phyloP scores from a whole-genome alignment of 2,888 invertebrate genomes.

The Drosophila dives region DNA sequence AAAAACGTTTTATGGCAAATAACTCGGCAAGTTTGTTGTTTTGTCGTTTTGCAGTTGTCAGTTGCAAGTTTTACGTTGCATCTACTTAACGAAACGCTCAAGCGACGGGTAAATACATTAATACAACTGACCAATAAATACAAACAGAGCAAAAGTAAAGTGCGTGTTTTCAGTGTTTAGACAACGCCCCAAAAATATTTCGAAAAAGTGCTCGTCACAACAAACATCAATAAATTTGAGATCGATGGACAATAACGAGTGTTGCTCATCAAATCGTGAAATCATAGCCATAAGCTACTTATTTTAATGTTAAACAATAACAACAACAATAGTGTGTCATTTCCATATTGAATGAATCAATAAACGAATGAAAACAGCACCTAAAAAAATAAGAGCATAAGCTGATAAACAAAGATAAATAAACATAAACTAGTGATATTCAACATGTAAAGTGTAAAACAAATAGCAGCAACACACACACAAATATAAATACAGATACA shows the following conservation, averaged over 20 bases:
- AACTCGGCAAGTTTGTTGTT: conserved; percentile 28
- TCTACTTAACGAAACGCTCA: conserved; percentile 34
- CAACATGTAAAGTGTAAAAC: conserved; percentile 68
- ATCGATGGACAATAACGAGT: conserved; percentile 32
- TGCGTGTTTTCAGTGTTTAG: conserved; percentile 29
- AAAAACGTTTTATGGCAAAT: conserved; percentile 55
- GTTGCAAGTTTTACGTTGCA: conserved; percentile 51
- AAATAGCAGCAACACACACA: conserved; percentile 46
- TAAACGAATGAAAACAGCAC: conserved; percentile 40
- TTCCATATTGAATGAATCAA: conserved; percentile 33
- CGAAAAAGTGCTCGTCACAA: conserved; percentile 40
- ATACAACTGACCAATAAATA: conserved; percentile 23
- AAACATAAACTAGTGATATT: conserved; percentile 75
- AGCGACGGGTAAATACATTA: conserved; percentile 36
- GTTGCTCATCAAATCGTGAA: conserved; percentile 53
- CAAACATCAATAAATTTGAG: conserved; percentile 43
- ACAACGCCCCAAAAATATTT: conserved; percentile 6
- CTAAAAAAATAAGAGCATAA: conserved; percentile 34
- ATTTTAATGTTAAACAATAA: conserved; percentile 39
- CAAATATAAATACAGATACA: conserved; percentile 40
- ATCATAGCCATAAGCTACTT: conserved; percentile 70
- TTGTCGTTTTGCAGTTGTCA: conserved; percentile 50
- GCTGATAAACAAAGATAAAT: conserved; percentile 57
- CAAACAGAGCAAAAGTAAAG: not conserved
- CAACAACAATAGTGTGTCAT: conserved; percentile 28